Base-by-base conservation (phyloP, 2,888 invertebrate genomes). In the Isotomurus palustris region DNA sequence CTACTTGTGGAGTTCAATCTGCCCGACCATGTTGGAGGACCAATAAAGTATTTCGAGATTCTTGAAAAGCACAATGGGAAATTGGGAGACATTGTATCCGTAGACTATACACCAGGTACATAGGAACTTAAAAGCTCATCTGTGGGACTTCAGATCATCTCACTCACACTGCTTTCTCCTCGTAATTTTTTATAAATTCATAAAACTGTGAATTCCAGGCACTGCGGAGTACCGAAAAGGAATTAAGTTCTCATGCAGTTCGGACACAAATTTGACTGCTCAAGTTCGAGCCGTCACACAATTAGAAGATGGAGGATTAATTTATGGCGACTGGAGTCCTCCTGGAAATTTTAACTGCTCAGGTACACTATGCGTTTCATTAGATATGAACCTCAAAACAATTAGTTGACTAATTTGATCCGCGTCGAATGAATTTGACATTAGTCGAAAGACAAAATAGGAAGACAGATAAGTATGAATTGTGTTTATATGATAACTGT, bases 1-100 rank as follows among this genome's bases (percentile, higher is more conserved):
- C 50, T 65, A 28, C 21, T 71, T 1, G 72, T 82, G 3, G 72
- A 72, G 32, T 85, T 84, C 84, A 71, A 74, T 3, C 73, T 72
- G 41, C 84, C 84, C 4, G 63, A 69, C 19, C 72, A 72, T 41
- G 75, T 79, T 22, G 81, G 81, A 8, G 84, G 84, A 2, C 78
- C 77, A 19, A 72, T 83, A 1, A 80, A 82, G 62, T 75, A 74
- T 44, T 85, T 83, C 71, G 80, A 84, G 74, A 75, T 85, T n/a
- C 27, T 58, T 40, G 53, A 70, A 14, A 71, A 60, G 14, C 53
- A 61, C 41, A 62, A 62, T 77, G 74, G 73, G 71, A 77, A 62
- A 45, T 48, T 28, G 17, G 27, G 35, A 4, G 44, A 21, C 6
- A 27, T 22, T 32, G 25, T 53, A 2, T 40, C 53, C 3, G 32